Evolutionary conservation across 2,888 invertebrate species (phyloP), one percentile per base, ranked within the genome.

Genomic region (Pseudococcus longispinus): DNA sequence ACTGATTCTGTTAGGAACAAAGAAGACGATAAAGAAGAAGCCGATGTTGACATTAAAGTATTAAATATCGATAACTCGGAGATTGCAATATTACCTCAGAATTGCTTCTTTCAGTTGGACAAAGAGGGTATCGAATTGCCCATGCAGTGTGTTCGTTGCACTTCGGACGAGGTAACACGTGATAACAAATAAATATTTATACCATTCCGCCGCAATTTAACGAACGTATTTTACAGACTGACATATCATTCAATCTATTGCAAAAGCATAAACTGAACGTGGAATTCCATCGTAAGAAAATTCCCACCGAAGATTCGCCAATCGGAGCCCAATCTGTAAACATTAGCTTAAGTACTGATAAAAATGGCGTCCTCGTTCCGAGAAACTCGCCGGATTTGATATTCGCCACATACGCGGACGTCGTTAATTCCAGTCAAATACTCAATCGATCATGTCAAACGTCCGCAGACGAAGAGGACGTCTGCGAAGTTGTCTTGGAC

Each of bases 31-130:
- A 80, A 80, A 18, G 77, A 77, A 37, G 86, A 86, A 86, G 86
- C 51, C 6, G 77, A 77, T 15, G 86, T 86, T 29, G 86, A 86
- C 37, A 37, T 86, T n/a, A 77, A 51, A 77, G 77, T 86, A 23
- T 51, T 86, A 26, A 86, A 86, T 80, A 37, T 86, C 20, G 86
- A 86, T 32, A 86, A 86, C 42, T 86, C 86, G 0, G 86, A 86
- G 29, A 23, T 80, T n/a, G 55, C 29, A 29, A 37, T 80, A n/a
- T 77, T 86, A 86, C 86, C 86, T 20, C 86, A 87, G 29, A 84
- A 87, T 32, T 87, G 83, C 74, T 74, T 87, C 42, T 87, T 87
- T 83, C 83, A 77, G 32, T 44, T 88, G 60, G 74, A 88, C 46
- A 83, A 85, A 83, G 86, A 74, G 18, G 85, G 88, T 26, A 84